Base-by-base conservation (phyloP, 2,113 vertebrate genomes). In the Equus przewalskii region DNA sequence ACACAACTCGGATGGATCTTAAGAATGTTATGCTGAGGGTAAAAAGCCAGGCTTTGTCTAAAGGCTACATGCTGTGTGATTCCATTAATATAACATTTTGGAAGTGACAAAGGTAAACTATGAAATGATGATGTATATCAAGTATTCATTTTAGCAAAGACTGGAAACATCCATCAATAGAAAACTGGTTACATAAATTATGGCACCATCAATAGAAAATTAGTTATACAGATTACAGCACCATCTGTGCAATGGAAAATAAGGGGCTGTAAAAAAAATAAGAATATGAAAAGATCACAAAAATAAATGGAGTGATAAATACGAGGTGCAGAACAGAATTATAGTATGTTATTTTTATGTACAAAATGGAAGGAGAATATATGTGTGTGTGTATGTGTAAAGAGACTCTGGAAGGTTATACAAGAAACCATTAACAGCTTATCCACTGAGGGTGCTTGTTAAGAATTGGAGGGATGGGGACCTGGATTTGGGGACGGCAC, bases 101-200 rank as follows among this genome's bases (percentile, higher is more conserved):
- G 19, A 91, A 58, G 8, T 58, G 64, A 24, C 64, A 46, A 70
- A 33, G 51, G n/a, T 33, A 67, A 41, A 67, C 28, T 64, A 62
- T 70, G 78, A 78, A 93, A 78, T 82, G 46, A 81, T 28, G 36
- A 51, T 1, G 6, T 89, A 49, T 70, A 58, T 54, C 70, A 70
- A 84, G 51, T 54, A 70, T 70, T 81, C 64, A 62, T 78, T 78
- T 62, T 70, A 82, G 41, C 78, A 26, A 96, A 96, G 3, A 89
- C 54, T 78, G 26, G 70, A 84, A 93, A 93, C 62, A 89, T 7
- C 22, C 51, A 44, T 69, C 51, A 51, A 64, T n/a, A 88, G 51
- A 69, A 94, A 70, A 60, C 15, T 41, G 41, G 14, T 62, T 62
- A 41, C 56, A 83, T 24, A 69, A 41, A n/a, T 60, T 64, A 69